Evolutionary conservation across 2,113 vertebrate species (phyloP).

Genomic region (Pluvialis apricaria): DNA sequence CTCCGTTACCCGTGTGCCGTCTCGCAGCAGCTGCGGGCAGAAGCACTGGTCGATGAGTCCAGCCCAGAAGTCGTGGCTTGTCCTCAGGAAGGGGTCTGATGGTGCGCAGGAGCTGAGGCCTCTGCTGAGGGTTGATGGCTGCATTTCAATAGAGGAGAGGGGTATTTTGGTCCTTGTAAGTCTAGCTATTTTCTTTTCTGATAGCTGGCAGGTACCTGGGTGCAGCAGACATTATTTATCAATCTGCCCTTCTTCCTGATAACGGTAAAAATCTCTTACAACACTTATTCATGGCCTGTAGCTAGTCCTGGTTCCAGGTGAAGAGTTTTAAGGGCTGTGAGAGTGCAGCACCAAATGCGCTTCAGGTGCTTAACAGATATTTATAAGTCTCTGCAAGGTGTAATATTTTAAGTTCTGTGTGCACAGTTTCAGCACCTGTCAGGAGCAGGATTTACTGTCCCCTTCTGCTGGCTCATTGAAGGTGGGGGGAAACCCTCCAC

Average conservation of each 20-base stretch:
- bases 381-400: not conserved
- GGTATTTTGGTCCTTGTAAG: not conserved
- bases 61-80: too few relatives aligned
- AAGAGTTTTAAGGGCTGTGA: not conserved
- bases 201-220: not conserved
- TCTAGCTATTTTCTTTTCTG: not conserved
- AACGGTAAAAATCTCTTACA: not conserved
- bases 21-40: too few relatives aligned
- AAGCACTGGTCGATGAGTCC: too few relatives aligned
- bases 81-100: too few relatives aligned
- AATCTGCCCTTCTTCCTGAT: not conserved
- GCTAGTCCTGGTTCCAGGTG: constrained; percentile 5
- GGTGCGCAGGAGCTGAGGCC: too few relatives aligned
- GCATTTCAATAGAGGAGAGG: fast-evolving
- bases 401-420: not conserved
- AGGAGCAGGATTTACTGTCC: not conserved
- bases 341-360: not conserved
- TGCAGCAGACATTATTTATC: not conserved
- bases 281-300: not conserved
- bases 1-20: too few relatives aligned
- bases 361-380: constrained; percentile 7
- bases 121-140: not conserved
- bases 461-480: not conserved
- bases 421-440: not conserved
- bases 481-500: not conserved